These are phyloP conservation scores for Eriosoma lanigerum DNA, from an alignment of 1,140 invertebrate species.

Conservation along the genomic window DNA sequence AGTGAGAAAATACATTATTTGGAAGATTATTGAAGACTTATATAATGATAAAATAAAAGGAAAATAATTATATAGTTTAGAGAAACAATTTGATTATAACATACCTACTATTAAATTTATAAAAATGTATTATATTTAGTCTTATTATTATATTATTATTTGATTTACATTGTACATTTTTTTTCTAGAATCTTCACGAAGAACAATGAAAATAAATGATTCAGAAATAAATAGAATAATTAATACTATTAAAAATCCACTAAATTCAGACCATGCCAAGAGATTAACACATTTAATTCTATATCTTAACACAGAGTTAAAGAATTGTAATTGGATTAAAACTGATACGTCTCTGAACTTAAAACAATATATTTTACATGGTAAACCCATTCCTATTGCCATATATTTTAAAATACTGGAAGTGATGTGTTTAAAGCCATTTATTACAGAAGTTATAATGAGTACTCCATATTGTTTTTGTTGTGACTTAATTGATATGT, in stretches of 20 bases:
- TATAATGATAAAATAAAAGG: no score
- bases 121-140: no score
- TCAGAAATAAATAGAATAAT: neutral
- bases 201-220: no score
- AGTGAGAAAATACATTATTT: no score
- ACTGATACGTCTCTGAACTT: neutral
- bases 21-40: no score
- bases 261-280: neutral
- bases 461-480: slow-evolving; percentile 33
- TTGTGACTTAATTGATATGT: slow-evolving; percentile 5
- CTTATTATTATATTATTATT: no score
- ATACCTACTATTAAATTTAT: no score
- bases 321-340: slow-evolving; percentile 21
- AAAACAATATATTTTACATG: neutral
- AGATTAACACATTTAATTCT: slow-evolving; percentile 5
- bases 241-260: neutral
- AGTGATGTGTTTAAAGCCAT: neutral
- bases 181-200: no score
- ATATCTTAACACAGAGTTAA: neutral
- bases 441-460: neutral
- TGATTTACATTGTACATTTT: no score
- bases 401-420: neutral
- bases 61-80: no score
- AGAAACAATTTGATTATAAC: no score
- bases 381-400: neutral